These are phyloP conservation scores for Zingel zingel DNA, from an alignment of 2,113 vertebrate genomes.

Conservation along the genomic window DNA sequence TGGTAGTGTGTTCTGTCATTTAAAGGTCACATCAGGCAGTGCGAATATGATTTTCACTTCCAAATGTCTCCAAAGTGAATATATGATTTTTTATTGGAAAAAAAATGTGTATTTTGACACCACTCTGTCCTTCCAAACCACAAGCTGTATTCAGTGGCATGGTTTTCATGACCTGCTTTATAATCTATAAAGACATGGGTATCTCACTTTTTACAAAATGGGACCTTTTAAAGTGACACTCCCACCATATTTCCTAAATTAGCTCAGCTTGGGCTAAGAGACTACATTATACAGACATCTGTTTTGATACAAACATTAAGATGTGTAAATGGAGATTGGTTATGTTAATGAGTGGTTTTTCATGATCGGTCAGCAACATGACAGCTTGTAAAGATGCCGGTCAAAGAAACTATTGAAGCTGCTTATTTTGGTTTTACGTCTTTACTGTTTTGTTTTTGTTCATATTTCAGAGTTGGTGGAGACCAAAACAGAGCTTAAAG, in stretches of 20 bases:
- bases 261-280: background rate
- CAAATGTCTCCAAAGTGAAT: background rate
- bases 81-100: background rate
- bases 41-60: background rate
- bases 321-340: background rate
- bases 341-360: background rate
- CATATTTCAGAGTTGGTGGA: background rate
- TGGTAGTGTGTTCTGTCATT: background rate
- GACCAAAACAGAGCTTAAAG: background rate
- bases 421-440: background rate
- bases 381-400: background rate
- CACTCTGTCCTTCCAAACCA: background rate
- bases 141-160: background rate
- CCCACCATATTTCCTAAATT: too few species aligned
- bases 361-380: too few species aligned
- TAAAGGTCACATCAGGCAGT: background rate
- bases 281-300: background rate
- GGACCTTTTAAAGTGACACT: too few species aligned
- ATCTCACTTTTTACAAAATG: too few species aligned
- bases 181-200: too few species aligned
- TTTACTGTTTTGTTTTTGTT: too few species aligned
- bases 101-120: background rate
- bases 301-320: background rate
- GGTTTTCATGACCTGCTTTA: background rate
- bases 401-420: background rate